A percentile compares a stretch with the other conserved stretches of the same genome.
phyloP scores from a whole-genome alignment of 2,888 invertebrate species.

The Temnothorax unifasciatus region DNA sequence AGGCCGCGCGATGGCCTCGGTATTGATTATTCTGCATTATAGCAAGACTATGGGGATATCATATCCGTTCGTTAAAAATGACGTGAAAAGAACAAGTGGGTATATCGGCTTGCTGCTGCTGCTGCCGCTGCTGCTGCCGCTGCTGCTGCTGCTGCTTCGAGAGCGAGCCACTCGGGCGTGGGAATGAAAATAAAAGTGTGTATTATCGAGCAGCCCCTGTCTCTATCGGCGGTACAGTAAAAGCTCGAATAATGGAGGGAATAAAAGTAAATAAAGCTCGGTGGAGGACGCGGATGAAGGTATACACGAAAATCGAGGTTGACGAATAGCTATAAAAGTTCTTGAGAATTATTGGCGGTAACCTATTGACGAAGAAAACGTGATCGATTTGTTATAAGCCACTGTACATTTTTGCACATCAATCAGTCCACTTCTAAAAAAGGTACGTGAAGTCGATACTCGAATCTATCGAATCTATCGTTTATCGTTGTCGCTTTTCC shows the following conservation, averaged over 20 bases:
- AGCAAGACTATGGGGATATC: constrained; percentile 55
- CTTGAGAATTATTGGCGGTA: constrained; percentile 38
- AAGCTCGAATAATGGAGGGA: constrained; percentile 75
- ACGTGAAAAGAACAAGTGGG: constrained; percentile 59
- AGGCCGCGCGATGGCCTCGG: constrained; percentile 47
- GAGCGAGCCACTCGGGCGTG: constrained; percentile 62
- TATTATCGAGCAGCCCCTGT: constrained; percentile 60
- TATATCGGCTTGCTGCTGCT: constrained; percentile 55
- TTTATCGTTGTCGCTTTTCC: too few species aligned
- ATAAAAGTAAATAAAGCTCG: constrained; percentile 73
- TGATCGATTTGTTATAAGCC: background rate
- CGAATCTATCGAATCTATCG: too few species aligned
- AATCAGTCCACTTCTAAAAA: background rate
- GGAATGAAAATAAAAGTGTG: constrained; percentile 64
- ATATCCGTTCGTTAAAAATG: constrained; percentile 59
- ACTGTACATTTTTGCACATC: background rate
- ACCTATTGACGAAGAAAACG: constrained; percentile 25
- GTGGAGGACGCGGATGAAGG: constrained; percentile 60
- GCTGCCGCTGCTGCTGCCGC: background rate
- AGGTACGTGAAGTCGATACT: too few species aligned
- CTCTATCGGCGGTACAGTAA: constrained; percentile 65
- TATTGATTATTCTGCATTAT: constrained; percentile 59
- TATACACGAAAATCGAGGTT: constrained; percentile 49
- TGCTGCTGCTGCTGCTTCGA: constrained; percentile 51
- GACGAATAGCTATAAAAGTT: constrained; percentile 45